Evolutionary conservation across 1,140 invertebrate species (phyloP), one percentile per base, ranked within the genome.

Genomic region (Bombus consobrinus): DNA sequence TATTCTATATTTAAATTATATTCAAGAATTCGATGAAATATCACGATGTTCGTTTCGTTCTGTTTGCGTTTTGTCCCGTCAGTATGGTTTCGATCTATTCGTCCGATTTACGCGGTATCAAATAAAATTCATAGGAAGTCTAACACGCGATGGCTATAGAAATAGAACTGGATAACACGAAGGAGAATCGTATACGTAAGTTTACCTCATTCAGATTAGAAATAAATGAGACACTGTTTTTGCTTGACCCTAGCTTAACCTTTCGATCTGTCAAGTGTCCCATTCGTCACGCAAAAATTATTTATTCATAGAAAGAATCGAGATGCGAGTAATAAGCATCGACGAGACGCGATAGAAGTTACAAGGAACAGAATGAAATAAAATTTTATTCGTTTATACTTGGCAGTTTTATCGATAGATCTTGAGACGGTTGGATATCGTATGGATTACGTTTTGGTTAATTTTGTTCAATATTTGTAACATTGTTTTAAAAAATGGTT

Each of bases 81-180:
- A 22, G 1, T 22, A 53, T 3, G 10, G n/a, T 62, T 79, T 6
- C 47, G 1, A 53, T 53, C 47, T 53, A 34, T 41, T 22, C 15
- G 5, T 18, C 5, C 5, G 22, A 10, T 37, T n/a, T 10, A 8
- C 25, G 9, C 47, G 47, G 47, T 22, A 53, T 53, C 47, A 53
- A 22, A n/a, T 53, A 69, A 78, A 69, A 83, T 87, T 84, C n/a
- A 28, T 9, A 10, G 28, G 37, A 53, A 80, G 64, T n/a, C 15
- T 69, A 37, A 78, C n/a, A 1, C 10, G 9, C 47, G 28, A 92
- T 92, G 92, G 81, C 89, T 22, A 90, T 92, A 34, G 91, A 92
- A 92, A 92, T 92, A 32, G 85, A 90, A 83, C 71, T 90, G 81
- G 90, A 92, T 62, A 90, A 92, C 62, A 90, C 91, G 2, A 83